phyloP scores from a whole-genome alignment of 2,113 vertebrate genomes.

The Colinus virginianus region DNA sequence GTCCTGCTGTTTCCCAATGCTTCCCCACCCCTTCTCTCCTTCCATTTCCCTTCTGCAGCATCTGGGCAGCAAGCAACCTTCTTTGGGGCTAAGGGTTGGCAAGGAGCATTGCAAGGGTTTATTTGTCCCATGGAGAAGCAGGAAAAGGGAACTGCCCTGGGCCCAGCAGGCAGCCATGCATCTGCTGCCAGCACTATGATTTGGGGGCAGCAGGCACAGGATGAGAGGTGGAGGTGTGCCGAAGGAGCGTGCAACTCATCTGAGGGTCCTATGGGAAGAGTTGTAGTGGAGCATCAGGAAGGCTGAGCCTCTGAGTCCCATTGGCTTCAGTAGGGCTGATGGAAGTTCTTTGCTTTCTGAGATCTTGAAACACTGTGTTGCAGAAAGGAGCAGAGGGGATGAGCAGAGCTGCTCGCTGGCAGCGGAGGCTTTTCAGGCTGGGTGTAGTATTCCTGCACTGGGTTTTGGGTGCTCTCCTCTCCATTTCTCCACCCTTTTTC shows the following conservation, averaged over 20 bases:
- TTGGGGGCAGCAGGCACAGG: not conserved
- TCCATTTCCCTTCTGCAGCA: not conserved
- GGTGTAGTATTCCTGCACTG: conserved; percentile 42
- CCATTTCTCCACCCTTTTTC: not conserved
- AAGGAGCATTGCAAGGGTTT: not conserved
- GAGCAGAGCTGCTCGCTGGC: rapidly evolving
- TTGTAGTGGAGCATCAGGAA: not conserved
- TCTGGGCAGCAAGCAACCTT: not conserved
- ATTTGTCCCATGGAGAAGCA: rapidly evolving
- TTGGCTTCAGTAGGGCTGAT: not conserved
- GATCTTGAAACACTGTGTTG: not conserved
- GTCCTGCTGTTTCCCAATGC: rapidly evolving
- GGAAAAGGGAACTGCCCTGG: not conserved
- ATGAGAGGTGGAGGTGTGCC: not conserved
- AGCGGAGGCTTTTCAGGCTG: not conserved
- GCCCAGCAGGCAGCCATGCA: too few species aligned
- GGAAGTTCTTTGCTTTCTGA: not conserved
- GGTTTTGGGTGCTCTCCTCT: not conserved
- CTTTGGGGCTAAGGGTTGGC: not conserved
- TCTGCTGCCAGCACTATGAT: not conserved
- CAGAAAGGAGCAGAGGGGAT: not conserved
- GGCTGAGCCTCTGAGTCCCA: rapidly evolving
- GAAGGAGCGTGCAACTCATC: not conserved
- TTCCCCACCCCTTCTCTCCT: not conserved
- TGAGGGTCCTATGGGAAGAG: not conserved